Evolutionary conservation across 2,113 vertebrate species (phyloP).

Genomic region (Montifringilla adamsi): DNA sequence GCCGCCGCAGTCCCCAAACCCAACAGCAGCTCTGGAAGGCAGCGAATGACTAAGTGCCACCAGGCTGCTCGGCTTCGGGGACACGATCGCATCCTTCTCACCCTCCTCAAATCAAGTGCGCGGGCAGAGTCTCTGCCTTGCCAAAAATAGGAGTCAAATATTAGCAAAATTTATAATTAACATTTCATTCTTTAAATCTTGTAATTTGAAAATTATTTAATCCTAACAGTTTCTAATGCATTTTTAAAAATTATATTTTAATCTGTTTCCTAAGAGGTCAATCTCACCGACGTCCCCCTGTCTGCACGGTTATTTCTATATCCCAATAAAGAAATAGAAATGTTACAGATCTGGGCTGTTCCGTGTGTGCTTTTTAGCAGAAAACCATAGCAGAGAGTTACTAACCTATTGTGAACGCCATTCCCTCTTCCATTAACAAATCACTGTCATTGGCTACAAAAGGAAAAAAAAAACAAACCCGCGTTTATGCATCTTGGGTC

Average conservation of each 20-base stretch:
- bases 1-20: background rate
- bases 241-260: background rate
- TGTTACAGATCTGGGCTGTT: background rate
- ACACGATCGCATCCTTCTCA: background rate
- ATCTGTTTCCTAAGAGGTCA: background rate
- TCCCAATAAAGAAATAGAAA: background rate
- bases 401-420: conserved; percentile 84
- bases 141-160: background rate
- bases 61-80: conserved; percentile 28
- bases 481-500: background rate
- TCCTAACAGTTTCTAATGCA: background rate
- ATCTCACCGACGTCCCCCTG: background rate
- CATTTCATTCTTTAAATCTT: background rate
- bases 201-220: background rate
- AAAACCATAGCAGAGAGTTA: background rate
- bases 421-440: conserved; percentile 79
- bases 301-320: background rate
- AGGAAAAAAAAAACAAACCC: conserved; percentile 21
- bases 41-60: background rate
- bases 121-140: conserved; percentile 13
- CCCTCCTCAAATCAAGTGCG: background rate
- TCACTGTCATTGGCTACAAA: conserved; percentile 75
- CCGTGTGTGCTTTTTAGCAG: background rate
- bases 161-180: background rate
- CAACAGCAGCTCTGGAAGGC: conserved; percentile 24